Base-by-base conservation (phyloP, 2,888 invertebrate genomes). In the Zele albiditarsus region DNA sequence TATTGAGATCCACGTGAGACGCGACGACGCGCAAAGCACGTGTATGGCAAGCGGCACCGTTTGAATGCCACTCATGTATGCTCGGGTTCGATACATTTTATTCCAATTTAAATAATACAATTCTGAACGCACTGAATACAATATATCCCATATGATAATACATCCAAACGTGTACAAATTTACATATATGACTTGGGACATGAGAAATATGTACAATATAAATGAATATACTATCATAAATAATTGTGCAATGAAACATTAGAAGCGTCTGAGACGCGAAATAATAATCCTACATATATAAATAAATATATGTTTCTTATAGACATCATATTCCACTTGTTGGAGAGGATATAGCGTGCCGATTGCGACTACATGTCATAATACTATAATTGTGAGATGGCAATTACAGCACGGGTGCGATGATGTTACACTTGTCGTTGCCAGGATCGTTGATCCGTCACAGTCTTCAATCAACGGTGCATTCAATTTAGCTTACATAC, bases 61-160 rank as follows among this genome's bases (percentile, higher is more conserved):
- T 73, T 57, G 27, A 66, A 53, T 73, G 66, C 66, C 73, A 58
- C 67, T 73, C 62, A 23, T 66, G 73, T 60, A 68, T 53, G 60
- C 38, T 60, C 62, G 58, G 49, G 62, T 62, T 68, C 42, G 23
- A 69, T 62, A 68, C 67, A 68, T 73, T 68, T 68, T 73, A 73
- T 69, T 68, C 60, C 68, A 62, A 73, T 73, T 53, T 73, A 60
- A 73, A 73, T 73, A 68, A 69, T 31, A 69, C 63, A 73, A 73
- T 68, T 68, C 46, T n/a, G 16, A 25, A 73, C 23, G 10, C 49
- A 63, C 27, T 53, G 65, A 65, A 63, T 10, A 28, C 31, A 72
- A 60, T 57, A 20, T 53, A 65, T 72, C 65, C 65, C 65, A 31
- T 14, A 33, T 49, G 53, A 49, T 70, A 58, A 57, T 69, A 33